These are phyloP conservation scores for Cheilosia vernalis DNA, from an alignment of 2,888 invertebrate species.

Conservation along the genomic window DNA sequence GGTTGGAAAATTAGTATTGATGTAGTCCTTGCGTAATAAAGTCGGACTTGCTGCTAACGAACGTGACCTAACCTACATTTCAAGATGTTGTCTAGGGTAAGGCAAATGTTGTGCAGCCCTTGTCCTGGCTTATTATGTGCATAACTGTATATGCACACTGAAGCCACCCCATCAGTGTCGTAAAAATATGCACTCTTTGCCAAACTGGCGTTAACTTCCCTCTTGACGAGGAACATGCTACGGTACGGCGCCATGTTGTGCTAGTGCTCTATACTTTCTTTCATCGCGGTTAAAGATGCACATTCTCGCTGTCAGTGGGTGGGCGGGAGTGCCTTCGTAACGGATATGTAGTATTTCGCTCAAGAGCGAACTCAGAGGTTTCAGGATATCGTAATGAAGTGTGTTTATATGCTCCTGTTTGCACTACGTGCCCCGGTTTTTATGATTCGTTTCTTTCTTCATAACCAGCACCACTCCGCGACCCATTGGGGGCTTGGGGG, in stretches of 20 bases:
- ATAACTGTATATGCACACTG: background rate
- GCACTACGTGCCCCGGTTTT: constrained; percentile 74
- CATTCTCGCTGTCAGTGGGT: constrained; percentile 53
- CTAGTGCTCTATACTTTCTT: constrained; percentile 36
- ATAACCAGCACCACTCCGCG: background rate
- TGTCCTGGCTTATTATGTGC: background rate
- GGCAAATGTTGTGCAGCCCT: constrained; percentile 36
- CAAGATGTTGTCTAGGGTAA: constrained; percentile 57
- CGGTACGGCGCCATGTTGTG: constrained; percentile 41
- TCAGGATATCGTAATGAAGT: constrained; percentile 75
- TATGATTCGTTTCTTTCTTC: constrained; percentile 59
- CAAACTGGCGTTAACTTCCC: constrained; percentile 68
- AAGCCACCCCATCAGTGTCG: constrained; percentile 45
- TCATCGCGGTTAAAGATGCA: constrained; percentile 52
- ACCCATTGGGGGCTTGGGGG: background rate
- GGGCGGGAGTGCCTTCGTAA: background rate
- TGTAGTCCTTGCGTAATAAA: constrained; percentile 72
- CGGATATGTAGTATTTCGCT: constrained; percentile 14
- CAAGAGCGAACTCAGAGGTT: constrained; percentile 54
- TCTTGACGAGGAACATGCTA: constrained; percentile 66
- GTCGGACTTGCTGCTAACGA: constrained; percentile 44
- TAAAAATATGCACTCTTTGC: constrained; percentile 70
- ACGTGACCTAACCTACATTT: constrained; percentile 73
- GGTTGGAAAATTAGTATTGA: constrained; percentile 64
- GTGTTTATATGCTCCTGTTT: constrained; percentile 73